Evolutionary conservation across 1,140 invertebrate genomes (phyloP).

Genomic region (Leptinotarsa defecta): DNA sequence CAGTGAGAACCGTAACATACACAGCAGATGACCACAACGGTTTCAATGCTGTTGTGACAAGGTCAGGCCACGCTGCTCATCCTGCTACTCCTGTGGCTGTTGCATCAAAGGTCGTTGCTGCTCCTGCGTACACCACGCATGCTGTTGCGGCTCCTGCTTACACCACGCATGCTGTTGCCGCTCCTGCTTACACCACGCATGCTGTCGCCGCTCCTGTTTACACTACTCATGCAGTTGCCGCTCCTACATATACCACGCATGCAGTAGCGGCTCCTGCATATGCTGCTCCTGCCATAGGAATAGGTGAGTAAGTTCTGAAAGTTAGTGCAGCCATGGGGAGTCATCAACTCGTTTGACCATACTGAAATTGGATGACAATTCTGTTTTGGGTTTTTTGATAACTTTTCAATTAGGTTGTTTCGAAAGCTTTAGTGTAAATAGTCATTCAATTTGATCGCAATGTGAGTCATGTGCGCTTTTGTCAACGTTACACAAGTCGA

Average conservation of each 20-base stretch:
- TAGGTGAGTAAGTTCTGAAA: background rate
- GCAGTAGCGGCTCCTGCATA: constrained; percentile 9
- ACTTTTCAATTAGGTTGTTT: no score
- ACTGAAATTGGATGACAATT: no score
- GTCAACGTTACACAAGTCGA: no score
- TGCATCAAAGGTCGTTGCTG: constrained; percentile 22
- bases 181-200: background rate
- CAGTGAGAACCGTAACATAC: constrained; percentile 24
- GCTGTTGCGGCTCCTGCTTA: background rate
- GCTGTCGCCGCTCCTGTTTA: background rate
- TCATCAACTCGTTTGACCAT: background rate
- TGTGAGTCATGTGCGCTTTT: no score
- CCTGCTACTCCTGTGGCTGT: constrained; percentile 22
- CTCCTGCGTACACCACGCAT: background rate
- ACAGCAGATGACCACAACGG: constrained; percentile 34
- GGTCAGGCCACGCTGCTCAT: constrained; percentile 33
- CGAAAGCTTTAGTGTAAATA: no score
- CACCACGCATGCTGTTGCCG: background rate
- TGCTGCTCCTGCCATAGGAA: constrained; percentile 5
- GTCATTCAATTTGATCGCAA: no score
- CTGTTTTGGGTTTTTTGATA: no score
- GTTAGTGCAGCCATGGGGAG: no score
- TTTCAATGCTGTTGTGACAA: constrained; percentile 34
- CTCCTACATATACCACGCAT: background rate
- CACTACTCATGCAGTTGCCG: background rate